A percentile compares a stretch with the other conserved stretches of the same genome.
These are phyloP conservation scores for Morone saxatilis DNA, from an alignment of 2,113 vertebrate genomes.

Conservation along the genomic window DNA sequence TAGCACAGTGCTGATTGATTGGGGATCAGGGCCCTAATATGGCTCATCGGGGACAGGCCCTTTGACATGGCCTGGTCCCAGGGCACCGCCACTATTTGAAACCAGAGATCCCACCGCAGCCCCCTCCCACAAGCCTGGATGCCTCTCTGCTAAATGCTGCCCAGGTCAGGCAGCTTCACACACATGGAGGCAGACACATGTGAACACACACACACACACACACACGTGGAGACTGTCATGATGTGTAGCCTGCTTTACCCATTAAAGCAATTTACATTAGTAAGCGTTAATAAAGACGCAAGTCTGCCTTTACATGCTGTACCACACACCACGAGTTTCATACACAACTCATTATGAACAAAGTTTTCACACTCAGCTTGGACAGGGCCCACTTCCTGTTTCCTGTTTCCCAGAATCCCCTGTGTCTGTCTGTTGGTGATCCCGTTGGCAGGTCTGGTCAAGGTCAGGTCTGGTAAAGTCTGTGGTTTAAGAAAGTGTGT, in stretches of 20 bases:
- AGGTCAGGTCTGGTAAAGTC: slow-evolving; percentile 73
- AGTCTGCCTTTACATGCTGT: slow-evolving; percentile 41
- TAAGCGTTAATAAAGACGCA: slow-evolving; percentile 11
- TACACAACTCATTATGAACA: slow-evolving; percentile 60
- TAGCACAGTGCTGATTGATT: slow-evolving; percentile 83
- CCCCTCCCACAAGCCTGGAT: slow-evolving; percentile 55
- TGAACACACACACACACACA: slow-evolving; percentile 2
- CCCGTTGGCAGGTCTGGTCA: slow-evolving; percentile 77
- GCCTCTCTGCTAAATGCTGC: slow-evolving; percentile 67
- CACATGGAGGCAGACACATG: slow-evolving; percentile 5
- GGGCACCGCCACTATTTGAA: slow-evolving; percentile 73
- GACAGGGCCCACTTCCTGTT: slow-evolving; percentile 77
- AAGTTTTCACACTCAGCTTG: slow-evolving; percentile 49
- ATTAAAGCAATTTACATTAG: slow-evolving; percentile 63
- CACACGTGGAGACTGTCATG: slow-evolving; percentile 15
- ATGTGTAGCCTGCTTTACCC: slow-evolving; percentile 33
- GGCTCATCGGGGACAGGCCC: slow-evolving; percentile 82
- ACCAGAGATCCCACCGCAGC: slow-evolving; percentile 64
- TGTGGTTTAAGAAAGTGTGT: slow-evolving; percentile 46
- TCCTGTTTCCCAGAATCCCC: slow-evolving; percentile 78
- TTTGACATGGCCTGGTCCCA: slow-evolving; percentile 79
- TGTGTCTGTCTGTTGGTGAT: slow-evolving; percentile 74
- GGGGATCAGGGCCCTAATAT: slow-evolving; percentile 80
- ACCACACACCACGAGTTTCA: slow-evolving; percentile 56
- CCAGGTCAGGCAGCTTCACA: slow-evolving; percentile 32